These are phyloP conservation scores for Euphonia xanthogaster DNA, from an alignment of 2,797 vertebrate species.

Conservation along the genomic window DNA sequence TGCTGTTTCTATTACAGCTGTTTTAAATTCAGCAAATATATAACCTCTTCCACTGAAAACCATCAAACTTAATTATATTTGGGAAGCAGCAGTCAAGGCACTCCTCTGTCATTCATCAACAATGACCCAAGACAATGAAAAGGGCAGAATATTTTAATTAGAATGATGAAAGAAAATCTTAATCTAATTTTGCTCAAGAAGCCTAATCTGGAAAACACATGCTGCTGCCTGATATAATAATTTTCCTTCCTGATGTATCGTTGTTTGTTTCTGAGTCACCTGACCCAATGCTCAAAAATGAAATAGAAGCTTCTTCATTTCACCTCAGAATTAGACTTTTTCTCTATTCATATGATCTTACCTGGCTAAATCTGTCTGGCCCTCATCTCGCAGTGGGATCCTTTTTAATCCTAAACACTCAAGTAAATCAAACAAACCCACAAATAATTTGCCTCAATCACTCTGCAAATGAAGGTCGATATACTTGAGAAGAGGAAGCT, in stretches of 20 bases:
- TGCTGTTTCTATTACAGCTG: background rate
- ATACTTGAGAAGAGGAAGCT: background rate
- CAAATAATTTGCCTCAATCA: background rate
- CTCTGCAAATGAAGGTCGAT: background rate
- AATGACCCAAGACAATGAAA: slow-evolving; percentile 13
- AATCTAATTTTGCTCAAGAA: slow-evolving; percentile 25
- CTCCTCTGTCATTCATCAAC: background rate
- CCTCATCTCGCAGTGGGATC: background rate
- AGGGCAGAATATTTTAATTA: slow-evolving; percentile 25
- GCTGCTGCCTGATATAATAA: background rate
- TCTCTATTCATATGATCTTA: slow-evolving; percentile 40
- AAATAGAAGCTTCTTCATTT: slow-evolving; percentile 55
- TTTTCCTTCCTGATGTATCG: background rate
- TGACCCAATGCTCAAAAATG: background rate
- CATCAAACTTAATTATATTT: background rate
- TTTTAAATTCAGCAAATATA: slow-evolving; percentile 1
- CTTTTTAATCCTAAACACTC: background rate
- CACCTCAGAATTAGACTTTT: background rate
- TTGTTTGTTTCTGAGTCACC: slow-evolving; percentile 24
- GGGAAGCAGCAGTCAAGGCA: background rate
- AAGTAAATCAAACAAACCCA: background rate
- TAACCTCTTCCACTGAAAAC: background rate
- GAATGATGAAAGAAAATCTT: slow-evolving; percentile 18
- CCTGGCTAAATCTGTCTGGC: background rate
- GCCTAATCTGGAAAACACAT: slow-evolving; percentile 31